These are phyloP conservation scores for Eulemur mongoz DNA, from an alignment of 2,797 vertebrate genomes.

Conservation along the genomic window DNA sequence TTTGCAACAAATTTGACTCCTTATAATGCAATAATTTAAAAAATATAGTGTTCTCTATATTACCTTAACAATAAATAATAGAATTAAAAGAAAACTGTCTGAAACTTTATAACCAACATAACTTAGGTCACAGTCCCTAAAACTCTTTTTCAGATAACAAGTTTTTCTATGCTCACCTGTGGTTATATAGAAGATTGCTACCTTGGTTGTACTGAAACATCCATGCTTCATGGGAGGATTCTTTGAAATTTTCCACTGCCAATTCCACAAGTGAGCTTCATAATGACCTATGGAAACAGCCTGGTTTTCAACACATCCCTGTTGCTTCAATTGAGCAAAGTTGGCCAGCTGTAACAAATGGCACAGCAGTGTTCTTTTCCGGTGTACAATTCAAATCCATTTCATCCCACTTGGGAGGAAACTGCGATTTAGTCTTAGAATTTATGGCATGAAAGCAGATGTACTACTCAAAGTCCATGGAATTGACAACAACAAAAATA, in stretches of 20 bases:
- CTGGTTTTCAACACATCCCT: conserved; percentile 41
- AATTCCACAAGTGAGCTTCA: conserved; percentile 44
- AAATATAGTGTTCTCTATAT: neutral
- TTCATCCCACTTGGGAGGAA: conserved; percentile 62
- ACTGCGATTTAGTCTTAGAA: conserved; percentile 47
- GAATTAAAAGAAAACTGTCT: neutral
- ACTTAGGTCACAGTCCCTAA: neutral
- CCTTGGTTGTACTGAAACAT: neutral
- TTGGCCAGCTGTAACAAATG: conserved; percentile 60
- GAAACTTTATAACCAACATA: neutral
- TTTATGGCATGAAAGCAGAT: conserved; percentile 59
- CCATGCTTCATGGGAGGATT: neutral
- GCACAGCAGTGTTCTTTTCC: conserved; percentile 52
- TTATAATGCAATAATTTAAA: neutral
- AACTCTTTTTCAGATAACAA: neutral
- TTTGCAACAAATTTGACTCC: neutral
- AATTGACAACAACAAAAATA: conserved; percentile 22
- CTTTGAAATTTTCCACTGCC: conserved; percentile 54
- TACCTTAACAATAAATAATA: neutral
- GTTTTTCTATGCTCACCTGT: neutral
- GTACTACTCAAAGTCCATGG: neutral
- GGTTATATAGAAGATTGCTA: neutral
- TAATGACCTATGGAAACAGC: conserved; percentile 56
- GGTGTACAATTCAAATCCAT: conserved; percentile 61
- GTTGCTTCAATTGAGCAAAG: conserved; percentile 56